Evolutionary conservation across 2,113 vertebrate genomes (phyloP).

Genomic region (Pseudorhombus dupliciocellatus): DNA sequence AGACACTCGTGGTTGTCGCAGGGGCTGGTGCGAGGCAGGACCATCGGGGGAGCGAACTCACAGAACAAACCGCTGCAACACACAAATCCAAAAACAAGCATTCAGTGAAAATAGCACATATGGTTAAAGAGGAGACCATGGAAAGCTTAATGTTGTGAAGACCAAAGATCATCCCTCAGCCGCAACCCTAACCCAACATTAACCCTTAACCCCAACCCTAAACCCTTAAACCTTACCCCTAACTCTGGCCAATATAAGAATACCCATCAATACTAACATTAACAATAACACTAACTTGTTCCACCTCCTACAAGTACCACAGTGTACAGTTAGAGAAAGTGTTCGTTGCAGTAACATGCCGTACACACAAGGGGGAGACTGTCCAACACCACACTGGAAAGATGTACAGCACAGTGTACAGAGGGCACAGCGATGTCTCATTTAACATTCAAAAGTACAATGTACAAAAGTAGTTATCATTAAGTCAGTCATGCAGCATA

Average conservation of each 20-base stretch:
- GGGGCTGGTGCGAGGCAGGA: slow-evolving; percentile 95
- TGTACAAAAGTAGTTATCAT: too few relatives aligned
- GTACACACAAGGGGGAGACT: slow-evolving; percentile 41
- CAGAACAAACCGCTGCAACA: slow-evolving; percentile 92
- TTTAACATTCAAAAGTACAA: too few relatives aligned
- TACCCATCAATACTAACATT: too few relatives aligned
- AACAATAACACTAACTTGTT: too few relatives aligned
- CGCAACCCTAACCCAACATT: too few relatives aligned
- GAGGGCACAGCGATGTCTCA: too few relatives aligned
- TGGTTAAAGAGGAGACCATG: too few relatives aligned
- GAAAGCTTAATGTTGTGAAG: too few relatives aligned
- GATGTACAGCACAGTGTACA: neutral
- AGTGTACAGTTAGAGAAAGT: neutral
- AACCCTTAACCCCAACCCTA: too few relatives aligned
- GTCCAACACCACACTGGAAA: neutral
- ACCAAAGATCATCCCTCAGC: too few relatives aligned
- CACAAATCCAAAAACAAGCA: neutral
- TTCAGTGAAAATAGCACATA: neutral
- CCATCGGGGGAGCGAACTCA: slow-evolving; percentile 96
- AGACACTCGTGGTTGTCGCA: slow-evolving; percentile 96
- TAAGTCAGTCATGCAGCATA: neutral
- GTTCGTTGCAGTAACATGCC: neutral
- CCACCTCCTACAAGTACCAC: neutral
- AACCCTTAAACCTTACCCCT: too few relatives aligned
- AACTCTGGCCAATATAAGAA: too few relatives aligned